phyloP scores from a whole-genome alignment of 2,888 invertebrate genomes.

The Hirtodrosophila alboralis region DNA sequence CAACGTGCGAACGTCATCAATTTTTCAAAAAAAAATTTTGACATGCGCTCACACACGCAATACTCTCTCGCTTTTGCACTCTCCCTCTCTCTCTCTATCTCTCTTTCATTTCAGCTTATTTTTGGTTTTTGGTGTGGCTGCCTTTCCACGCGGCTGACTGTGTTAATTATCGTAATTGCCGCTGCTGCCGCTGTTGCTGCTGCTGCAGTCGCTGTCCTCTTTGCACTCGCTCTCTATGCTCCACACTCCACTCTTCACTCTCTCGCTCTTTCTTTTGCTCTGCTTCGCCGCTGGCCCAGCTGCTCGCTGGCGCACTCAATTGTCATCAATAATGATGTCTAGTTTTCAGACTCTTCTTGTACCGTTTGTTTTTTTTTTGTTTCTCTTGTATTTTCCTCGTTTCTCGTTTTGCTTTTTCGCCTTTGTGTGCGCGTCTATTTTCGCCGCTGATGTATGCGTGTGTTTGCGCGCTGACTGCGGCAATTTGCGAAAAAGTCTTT shows the following conservation, averaged over 20 bases:
- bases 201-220: constrained; percentile 56
- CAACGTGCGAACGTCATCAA: constrained; percentile 82
- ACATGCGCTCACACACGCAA: constrained; percentile 55
- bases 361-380: constrained; percentile 43
- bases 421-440: constrained; percentile 74
- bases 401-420: constrained; percentile 57
- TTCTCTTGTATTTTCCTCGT: constrained; percentile 6
- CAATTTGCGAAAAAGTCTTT: constrained; percentile 78
- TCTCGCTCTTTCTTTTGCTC: constrained; percentile 15
- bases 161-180: constrained; percentile 83
- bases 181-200: constrained; percentile 54
- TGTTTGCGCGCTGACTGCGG: constrained; percentile 82
- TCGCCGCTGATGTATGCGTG: constrained; percentile 80
- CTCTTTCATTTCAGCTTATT: too few species aligned
- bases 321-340: constrained; percentile 84
- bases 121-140: constrained; percentile 33
- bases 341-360: constrained; percentile 68
- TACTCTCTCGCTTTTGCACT: constrained; percentile 21
- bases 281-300: constrained; percentile 54
- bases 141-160: constrained; percentile 80
- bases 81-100: constrained; percentile 16
- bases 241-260: constrained; percentile 12
- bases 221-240: constrained; percentile 30
- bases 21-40: constrained; percentile 80
- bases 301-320: constrained; percentile 81